Evolutionary conservation across 35 echinoderm and acorn worm genomes (phyloP).

Genomic region (Diadema setosum): DNA sequence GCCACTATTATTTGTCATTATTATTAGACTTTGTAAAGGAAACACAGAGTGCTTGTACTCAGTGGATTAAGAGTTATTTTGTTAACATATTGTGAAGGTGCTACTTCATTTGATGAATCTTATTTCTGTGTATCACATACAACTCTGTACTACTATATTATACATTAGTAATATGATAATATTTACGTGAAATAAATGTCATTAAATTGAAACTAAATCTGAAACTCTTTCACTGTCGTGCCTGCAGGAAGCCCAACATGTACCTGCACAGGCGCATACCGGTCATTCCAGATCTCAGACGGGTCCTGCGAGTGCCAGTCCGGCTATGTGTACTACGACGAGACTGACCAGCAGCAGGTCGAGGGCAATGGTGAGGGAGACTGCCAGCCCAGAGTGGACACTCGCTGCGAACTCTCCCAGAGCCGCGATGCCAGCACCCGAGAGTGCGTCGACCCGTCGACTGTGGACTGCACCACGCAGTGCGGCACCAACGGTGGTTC

Average conservation of each 20-base stretch:
- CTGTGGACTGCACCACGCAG: conserved; percentile 20
- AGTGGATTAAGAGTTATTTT: too few species aligned
- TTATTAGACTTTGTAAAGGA: too few species aligned
- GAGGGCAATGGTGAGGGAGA: conserved; percentile 84
- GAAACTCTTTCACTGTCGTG: too few species aligned
- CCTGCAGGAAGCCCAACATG: conserved; percentile 77
- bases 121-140: too few species aligned
- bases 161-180: too few species aligned
- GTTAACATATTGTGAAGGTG: too few species aligned
- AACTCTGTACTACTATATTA: too few species aligned
- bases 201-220: too few species aligned
- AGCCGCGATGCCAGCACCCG: conserved; percentile 63
- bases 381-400: conserved; percentile 83
- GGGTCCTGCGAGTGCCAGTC: conserved; percentile 93
- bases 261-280: conserved; percentile 64
- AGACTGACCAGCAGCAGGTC: conserved; percentile 45
- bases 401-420: conserved; percentile 75
- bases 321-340: conserved; percentile 85
- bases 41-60: too few species aligned
- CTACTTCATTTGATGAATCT: too few species aligned
- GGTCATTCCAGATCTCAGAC: conserved; percentile 85
- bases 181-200: too few species aligned
- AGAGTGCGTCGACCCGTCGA: conserved; percentile 56
- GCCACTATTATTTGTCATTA: too few species aligned
- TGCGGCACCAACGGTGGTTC: conserved; percentile 47